Evolutionary conservation across 2,888 invertebrate genomes (phyloP), one percentile per base, ranked within the genome.

Genomic region (Caenorhabditis afra): DNA sequence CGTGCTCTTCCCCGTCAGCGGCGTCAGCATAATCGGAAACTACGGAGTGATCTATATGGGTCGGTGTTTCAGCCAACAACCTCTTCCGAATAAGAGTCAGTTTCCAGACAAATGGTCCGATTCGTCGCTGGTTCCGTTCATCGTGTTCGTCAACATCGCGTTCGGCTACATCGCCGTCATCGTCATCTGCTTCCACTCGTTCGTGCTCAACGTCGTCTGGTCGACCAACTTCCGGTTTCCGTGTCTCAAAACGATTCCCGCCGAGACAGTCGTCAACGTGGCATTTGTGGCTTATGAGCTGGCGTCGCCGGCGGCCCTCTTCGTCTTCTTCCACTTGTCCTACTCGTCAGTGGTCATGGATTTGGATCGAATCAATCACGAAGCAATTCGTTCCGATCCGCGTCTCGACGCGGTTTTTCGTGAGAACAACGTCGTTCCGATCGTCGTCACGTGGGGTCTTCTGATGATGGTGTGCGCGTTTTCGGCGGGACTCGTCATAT

Each of bases 141-240:
- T 58, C 41, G 41, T 45, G 12, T 41, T 58, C 58, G 22, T 39
- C 58, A 8, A 14, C 3, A 3, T 29, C n/a, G 4, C 52, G 3
- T 52, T 14, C 18, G 45, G 47, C 8, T 66, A 66, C 47, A n/a
- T 55, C 22, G 22, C 37, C 1, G 66, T 66, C 4, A 37, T 35
- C 5, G 35, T 55, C 5, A 11, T 66, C 7, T 57, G 29, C 39
- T 22, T 47, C n/a, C 49, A 45, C 29, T 49, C 66, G 2, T 66
- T 66, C 22, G 11, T 66, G 3, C 18, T 49, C 22, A 66, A 57
- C 29, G 37, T 66, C 39, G 22, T 55, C 11, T 29, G 44, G 10
- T 66, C 66, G 1, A 20, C 20, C 1, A 47, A 47, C 7, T 12
- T 66, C 18, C 23, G 22, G n/a, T 16, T 52, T 29, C 29, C 29